Conservation (phyloP, 2,888 invertebrate genomes). For the Dynastes grantii region DNA sequence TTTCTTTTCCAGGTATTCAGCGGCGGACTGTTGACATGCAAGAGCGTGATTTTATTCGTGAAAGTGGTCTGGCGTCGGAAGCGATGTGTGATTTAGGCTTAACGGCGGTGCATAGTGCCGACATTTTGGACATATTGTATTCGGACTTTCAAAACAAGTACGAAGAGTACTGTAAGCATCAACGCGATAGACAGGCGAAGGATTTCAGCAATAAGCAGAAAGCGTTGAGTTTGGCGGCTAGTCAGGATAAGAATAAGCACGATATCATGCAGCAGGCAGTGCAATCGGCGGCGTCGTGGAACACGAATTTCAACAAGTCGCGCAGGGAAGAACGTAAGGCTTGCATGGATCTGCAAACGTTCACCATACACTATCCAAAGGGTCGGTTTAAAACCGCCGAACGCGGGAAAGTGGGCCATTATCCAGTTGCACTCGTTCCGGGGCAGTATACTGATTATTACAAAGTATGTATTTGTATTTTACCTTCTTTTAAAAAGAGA, state of each 20-base stretch:
- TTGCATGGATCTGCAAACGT: slow-evolving; percentile 94
- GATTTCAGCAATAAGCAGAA: slow-evolving; percentile 80
- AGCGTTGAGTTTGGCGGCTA: slow-evolving; percentile 75
- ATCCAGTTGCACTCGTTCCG: slow-evolving; percentile 94
- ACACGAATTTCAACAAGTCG: slow-evolving; percentile 86
- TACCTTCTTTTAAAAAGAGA: too few species aligned
- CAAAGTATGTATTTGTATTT: slow-evolving; percentile 68
- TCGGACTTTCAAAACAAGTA: slow-evolving; percentile 96
- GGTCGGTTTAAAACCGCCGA: slow-evolving; percentile 69
- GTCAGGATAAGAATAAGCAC: slow-evolving; percentile 73
- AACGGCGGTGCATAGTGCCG: slow-evolving; percentile 92
- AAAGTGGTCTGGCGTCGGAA: slow-evolving; percentile 86
- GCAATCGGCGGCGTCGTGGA: slow-evolving; percentile 91
- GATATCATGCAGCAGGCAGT: slow-evolving; percentile 88
- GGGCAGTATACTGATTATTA: slow-evolving; percentile 97
- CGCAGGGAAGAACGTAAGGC: slow-evolving; percentile 84
- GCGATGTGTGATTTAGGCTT: slow-evolving; percentile 94
- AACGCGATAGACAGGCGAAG: slow-evolving; percentile 80
- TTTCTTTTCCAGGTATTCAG: slow-evolving; percentile 59
- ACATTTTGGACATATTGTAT: slow-evolving; percentile 96
- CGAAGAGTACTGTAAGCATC: slow-evolving; percentile 87
- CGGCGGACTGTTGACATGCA: slow-evolving; percentile 91
- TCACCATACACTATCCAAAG: slow-evolving; percentile 86
- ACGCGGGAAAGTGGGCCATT: slow-evolving; percentile 77
- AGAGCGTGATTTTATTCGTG: slow-evolving; percentile 90